phyloP scores from a whole-genome alignment of 2,797 vertebrate genomes.

The Harpagifer antarcticus region DNA sequence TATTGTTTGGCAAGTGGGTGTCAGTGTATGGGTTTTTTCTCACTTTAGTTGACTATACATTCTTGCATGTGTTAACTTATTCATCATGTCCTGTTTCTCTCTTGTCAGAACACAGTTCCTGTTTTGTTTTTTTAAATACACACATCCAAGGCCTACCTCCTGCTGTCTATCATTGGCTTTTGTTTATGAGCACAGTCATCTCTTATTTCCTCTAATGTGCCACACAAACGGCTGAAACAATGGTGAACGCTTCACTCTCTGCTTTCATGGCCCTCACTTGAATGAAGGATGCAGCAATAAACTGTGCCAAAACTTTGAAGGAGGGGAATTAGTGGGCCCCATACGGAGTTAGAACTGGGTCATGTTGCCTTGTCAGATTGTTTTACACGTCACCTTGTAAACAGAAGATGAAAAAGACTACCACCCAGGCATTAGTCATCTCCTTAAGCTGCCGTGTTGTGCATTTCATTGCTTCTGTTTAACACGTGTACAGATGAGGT shows the following conservation, averaged over 20 bases:
- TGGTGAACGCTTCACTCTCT: constrained; percentile 13
- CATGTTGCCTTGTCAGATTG: constrained; percentile 42
- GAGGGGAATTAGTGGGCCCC: constrained; percentile 54
- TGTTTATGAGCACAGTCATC: constrained; percentile 11
- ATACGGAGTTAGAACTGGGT: constrained; percentile 55
- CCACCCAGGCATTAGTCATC: constrained; percentile 42
- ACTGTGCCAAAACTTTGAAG: constrained; percentile 39
- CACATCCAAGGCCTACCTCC: not conserved
- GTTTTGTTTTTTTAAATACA: not conserved
- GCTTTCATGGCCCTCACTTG: constrained; percentile 43
- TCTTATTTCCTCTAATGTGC: constrained; percentile 18
- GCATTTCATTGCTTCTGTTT: constrained; percentile 3
- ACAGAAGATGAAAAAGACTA: constrained; percentile 56
- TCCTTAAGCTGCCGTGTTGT: constrained; percentile 22
- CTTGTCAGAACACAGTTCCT: constrained; percentile 9
- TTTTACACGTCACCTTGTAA: constrained; percentile 60
- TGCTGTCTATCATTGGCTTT: constrained; percentile 15
- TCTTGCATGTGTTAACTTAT: not conserved
- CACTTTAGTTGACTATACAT: not conserved
- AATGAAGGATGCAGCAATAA: constrained; percentile 42
- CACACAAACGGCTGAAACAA: constrained; percentile 44
- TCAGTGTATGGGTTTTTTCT: too few relatives aligned
- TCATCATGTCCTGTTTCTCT: not conserved
- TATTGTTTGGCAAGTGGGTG: too few relatives aligned
- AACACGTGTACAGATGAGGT: constrained; percentile 7